Percentiles rank a stretch among this genome's conserved stretches.
Evolutionary conservation across 2,888 invertebrate species (phyloP).

Genomic region (Sphecodes monilicornis): DNA sequence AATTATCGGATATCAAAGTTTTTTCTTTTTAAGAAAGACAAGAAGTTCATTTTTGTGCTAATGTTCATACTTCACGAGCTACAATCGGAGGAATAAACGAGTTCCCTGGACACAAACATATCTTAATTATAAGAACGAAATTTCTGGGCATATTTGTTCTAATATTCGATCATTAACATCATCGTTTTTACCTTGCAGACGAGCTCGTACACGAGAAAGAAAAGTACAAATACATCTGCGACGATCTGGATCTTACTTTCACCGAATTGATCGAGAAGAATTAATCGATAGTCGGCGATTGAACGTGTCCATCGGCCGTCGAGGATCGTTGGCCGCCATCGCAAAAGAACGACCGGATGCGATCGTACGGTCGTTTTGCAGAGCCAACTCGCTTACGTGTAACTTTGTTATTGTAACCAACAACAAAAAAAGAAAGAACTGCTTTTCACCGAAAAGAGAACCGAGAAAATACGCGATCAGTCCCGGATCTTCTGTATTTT

Average conservation of each 20-base stretch:
- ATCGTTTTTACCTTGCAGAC: slow-evolving; percentile 88
- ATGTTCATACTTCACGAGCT: neutral
- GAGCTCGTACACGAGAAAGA: slow-evolving; percentile 98
- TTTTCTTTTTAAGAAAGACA: neutral
- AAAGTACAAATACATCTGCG: slow-evolving; percentile 99
- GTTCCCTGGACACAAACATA: slow-evolving; percentile 16
- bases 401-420: slow-evolving; percentile 82
- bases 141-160: neutral
- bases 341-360: slow-evolving; percentile 11
- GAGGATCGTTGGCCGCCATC: slow-evolving; percentile 45
- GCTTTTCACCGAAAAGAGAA: slow-evolving; percentile 62
- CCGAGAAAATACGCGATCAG: slow-evolving; percentile 72
- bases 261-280: slow-evolving; percentile 90
- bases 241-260: slow-evolving; percentile 99
- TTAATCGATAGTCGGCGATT: slow-evolving; percentile 48
- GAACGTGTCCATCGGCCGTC: slow-evolving; percentile 50
- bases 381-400: slow-evolving; percentile 61
- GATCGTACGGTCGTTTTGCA: slow-evolving; percentile 36
- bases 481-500: slow-evolving; percentile 17
- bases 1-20: too few relatives aligned
- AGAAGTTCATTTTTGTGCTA: neutral
- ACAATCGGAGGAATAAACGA: neutral
- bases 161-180: slow-evolving; percentile 18
- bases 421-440: slow-evolving; percentile 53
- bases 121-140: neutral